Conservation (phyloP, 2,888 invertebrate species). For the Scaeva pyrastri region DNA sequence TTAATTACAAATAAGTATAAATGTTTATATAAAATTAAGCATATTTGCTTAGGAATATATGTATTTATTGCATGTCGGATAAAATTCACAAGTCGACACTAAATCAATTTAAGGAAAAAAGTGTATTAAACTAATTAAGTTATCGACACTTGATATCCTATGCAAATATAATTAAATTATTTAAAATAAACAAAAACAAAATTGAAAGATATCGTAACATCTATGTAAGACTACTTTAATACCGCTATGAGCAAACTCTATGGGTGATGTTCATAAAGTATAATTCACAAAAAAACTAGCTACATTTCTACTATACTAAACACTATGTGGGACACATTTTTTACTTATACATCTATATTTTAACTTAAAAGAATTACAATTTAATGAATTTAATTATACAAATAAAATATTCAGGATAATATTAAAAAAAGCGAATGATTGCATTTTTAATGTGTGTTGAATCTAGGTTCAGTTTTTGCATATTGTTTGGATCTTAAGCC, state of each 20-base stretch:
- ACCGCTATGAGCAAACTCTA: conserved; percentile 73
- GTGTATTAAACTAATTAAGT: conserved; percentile 68
- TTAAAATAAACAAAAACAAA: conserved; percentile 23
- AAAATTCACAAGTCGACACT: conserved; percentile 58
- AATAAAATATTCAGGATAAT: conserved; percentile 76
- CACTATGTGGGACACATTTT: conserved; percentile 76
- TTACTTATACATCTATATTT: conserved; percentile 76
- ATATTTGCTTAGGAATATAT: conserved; percentile 59
- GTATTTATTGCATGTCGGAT: conserved; percentile 67
- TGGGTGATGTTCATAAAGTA: conserved; percentile 74
- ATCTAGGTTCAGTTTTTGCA: too few relatives aligned
- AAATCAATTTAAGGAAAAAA: conserved; percentile 57
- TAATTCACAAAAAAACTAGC: conserved; percentile 76
- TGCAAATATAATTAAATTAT: conserved; percentile 71
- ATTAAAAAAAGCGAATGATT: conserved; percentile 38
- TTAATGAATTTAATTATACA: conserved; percentile 76
- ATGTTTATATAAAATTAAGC: conserved; percentile 63
- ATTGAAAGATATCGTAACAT: conserved; percentile 70
- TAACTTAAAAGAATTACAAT: conserved; percentile 74
- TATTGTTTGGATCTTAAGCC: too few relatives aligned
- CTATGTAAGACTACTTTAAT: conserved; percentile 75
- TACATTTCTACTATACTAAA: conserved; percentile 79
- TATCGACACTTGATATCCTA: conserved; percentile 72
- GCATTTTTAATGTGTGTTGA: too few relatives aligned
- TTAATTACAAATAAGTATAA: conserved; percentile 54